Evolutionary conservation across 2,113 vertebrate genomes (phyloP).

Genomic region (Felis chaus): DNA sequence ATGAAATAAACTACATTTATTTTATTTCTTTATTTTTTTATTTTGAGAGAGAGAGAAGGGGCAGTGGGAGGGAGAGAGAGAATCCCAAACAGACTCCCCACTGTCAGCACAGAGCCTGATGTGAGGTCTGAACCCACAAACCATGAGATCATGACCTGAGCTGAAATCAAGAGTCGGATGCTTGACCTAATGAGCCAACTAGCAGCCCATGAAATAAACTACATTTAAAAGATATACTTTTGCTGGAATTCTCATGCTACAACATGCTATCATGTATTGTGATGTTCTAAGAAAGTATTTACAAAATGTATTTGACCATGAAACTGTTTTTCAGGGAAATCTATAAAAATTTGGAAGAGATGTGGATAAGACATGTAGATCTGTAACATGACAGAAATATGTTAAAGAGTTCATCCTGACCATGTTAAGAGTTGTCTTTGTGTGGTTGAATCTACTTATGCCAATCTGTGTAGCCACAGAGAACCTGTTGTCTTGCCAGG

Average conservation of each 20-base stretch:
- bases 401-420: neutral
- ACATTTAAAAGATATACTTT: neutral
- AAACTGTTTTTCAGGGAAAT: neutral
- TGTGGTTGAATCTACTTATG: neutral
- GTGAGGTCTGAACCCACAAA: too few species aligned
- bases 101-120: too few species aligned
- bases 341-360: slow-evolving; percentile 11
- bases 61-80: too few species aligned
- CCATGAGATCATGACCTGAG: too few species aligned
- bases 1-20: slow-evolving; percentile 5
- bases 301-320: slow-evolving; percentile 33
- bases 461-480: neutral
- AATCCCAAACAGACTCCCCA: too few species aligned
- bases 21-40: too few species aligned
- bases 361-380: neutral
- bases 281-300: neutral
- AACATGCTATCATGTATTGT: neutral
- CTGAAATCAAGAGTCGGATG: too few species aligned
- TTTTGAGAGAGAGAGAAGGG: too few species aligned
- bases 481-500: neutral
- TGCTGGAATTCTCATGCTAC: neutral
- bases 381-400: neutral
- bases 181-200: too few species aligned
- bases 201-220: neutral
- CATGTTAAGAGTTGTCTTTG: neutral